Percentiles rank a stretch among this genome's conserved stretches.
Conservation (phyloP, 1,140 invertebrate genomes). For the Halesus radiatus region DNA sequence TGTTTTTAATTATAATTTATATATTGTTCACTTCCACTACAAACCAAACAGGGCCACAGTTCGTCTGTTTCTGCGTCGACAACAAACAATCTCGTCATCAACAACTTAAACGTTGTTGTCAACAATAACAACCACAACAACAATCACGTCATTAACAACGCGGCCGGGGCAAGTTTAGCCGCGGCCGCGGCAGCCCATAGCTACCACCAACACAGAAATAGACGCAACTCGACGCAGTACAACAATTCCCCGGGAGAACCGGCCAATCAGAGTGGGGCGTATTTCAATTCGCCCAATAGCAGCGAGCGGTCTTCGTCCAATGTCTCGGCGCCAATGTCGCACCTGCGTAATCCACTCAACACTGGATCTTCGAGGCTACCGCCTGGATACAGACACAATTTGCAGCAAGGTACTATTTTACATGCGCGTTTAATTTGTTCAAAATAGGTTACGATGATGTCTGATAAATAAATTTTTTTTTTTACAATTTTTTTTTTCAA, state of each 20-base stretch:
- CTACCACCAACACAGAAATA: constrained; percentile 65
- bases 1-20: neutral
- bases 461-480: neutral
- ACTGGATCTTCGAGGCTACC: constrained; percentile 62
- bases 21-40: neutral
- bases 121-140: constrained; percentile 72
- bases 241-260: constrained; percentile 43
- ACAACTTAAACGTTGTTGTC: constrained; percentile 69
- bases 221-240: constrained; percentile 65
- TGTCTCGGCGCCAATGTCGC: constrained; percentile 67
- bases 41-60: constrained; percentile 47
- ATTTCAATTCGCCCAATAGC: constrained; percentile 65
- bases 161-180: constrained; percentile 66
- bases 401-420: constrained; percentile 65
- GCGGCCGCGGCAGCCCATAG: constrained; percentile 66
- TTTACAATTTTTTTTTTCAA: constrained; percentile 21
- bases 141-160: constrained; percentile 70
- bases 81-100: constrained; percentile 71
- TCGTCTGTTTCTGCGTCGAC: constrained; percentile 63
- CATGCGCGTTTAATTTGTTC: neutral
- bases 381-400: constrained; percentile 66
- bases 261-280: constrained; percentile 64
- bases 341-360: constrained; percentile 66
- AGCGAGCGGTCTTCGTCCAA: constrained; percentile 60
- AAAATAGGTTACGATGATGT: constrained; percentile 25